Evolutionary conservation across 2,888 invertebrate species (phyloP), one percentile per base, ranked within the genome.

Genomic region (Malacosoma neustria): DNA sequence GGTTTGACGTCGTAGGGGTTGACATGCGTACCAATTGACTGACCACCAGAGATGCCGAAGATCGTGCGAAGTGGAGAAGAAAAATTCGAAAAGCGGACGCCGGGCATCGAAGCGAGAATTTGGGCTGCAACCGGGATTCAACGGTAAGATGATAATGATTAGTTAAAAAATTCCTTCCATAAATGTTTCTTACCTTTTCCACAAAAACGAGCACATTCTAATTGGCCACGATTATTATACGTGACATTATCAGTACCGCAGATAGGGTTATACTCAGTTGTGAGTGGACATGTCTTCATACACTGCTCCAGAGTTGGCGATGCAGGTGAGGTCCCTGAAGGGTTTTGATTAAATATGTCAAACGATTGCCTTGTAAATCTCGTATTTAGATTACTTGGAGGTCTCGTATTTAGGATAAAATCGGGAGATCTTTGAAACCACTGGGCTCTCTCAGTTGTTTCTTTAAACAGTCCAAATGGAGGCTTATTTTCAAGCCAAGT

Each of bases 211-310:
- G 80, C 81, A 40, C 87, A 87, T 7, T 48, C 45, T n/a, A 86
- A 47, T n/a, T 58, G 52, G 11, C 68, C 69, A 11, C 58, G 61
- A 40, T 85, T 87, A 29, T 44, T 51, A 39, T 86, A 86, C 0
- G 72, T 74, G 11, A 69, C 50, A 7, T 60, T 57, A 40, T 84
- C 62, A 3, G 62, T 61, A 3, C 80, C 86, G 47, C 85, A 87
- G 1, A 85, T 75, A 1, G 86, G 87, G 46, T 80, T 81, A 51
- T 76, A 86, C 38, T 80, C 67, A 1, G 63, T 34, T 0, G 82
- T 72, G 22, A 65, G 61, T 4, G 62, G 67, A 38, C 85, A 86
- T 2, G 14, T 32, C 36, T 1, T 11, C 11, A 39, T 39, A 22
- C 39, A 39, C 7, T 31, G 13, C 6, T 22, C 29, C 9, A 22